Percentiles rank a stretch among this genome's conserved stretches.
phyloP scores from a whole-genome alignment of 2,113 vertebrate genomes.

The Cynoglossus semilaevis region DNA sequence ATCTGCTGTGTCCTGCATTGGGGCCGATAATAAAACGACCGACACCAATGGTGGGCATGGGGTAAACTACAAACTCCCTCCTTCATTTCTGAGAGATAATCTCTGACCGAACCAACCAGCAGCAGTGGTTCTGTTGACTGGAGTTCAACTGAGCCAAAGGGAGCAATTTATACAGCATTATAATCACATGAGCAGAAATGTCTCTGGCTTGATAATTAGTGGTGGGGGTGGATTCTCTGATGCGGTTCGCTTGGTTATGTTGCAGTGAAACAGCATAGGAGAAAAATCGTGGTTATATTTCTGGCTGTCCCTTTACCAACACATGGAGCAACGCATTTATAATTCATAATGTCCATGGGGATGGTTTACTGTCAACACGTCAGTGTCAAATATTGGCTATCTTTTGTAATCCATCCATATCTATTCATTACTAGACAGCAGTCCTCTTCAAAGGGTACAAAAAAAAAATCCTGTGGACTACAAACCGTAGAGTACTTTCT shows the following conservation, averaged over 20 bases:
- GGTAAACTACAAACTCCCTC: too few relatives aligned
- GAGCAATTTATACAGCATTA: slow-evolving; percentile 57
- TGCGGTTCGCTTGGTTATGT: slow-evolving; percentile 39
- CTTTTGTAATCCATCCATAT: not conserved
- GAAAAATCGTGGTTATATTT: slow-evolving; percentile 27
- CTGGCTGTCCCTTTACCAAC: slow-evolving; percentile 15
- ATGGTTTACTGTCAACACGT: slow-evolving; percentile 1
- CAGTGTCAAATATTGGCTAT: not conserved
- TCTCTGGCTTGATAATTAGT: slow-evolving; percentile 54
- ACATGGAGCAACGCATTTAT: slow-evolving; percentile 2
- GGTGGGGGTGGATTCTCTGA: slow-evolving; percentile 27
- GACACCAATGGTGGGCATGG: too few relatives aligned
- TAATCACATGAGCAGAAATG: slow-evolving; percentile 57
- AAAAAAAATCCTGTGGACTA: too few relatives aligned
- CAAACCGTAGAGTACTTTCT: too few relatives aligned
- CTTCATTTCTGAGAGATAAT: too few relatives aligned
- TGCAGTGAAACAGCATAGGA: slow-evolving; percentile 27
- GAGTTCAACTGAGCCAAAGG: slow-evolving; percentile 34
- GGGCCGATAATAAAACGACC: too few relatives aligned
- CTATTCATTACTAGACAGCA: not conserved
- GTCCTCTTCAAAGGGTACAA: too few relatives aligned
- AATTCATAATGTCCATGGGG: slow-evolving; percentile 12
- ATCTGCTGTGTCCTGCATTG: too few relatives aligned
- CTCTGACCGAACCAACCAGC: slow-evolving; percentile 32
- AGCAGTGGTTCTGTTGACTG: slow-evolving; percentile 21